Evolutionary conservation across 2,888 invertebrate species (phyloP).

Genomic region (Monopis laevigella): DNA sequence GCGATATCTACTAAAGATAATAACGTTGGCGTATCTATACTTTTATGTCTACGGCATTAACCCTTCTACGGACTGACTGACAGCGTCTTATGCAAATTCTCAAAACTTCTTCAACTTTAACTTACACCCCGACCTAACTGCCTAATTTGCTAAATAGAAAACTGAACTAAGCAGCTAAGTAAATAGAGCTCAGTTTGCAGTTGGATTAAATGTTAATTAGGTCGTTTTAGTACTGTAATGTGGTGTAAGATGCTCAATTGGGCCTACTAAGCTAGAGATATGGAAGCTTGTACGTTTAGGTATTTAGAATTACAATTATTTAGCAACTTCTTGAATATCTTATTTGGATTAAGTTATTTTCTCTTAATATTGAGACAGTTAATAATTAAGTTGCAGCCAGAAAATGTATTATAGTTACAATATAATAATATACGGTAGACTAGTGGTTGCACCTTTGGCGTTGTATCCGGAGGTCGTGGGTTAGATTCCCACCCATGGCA

Average conservation of each 20-base stretch:
- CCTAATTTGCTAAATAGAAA: neutral
- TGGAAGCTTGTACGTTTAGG: conserved; percentile 41
- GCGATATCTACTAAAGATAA: no score
- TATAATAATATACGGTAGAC: no score
- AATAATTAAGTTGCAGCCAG: no score
- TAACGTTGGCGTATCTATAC: no score
- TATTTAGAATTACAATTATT: conserved; percentile 13
- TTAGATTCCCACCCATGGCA: no score
- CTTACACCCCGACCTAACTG: neutral
- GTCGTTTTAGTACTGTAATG: conserved; percentile 21
- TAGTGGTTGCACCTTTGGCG: no score
- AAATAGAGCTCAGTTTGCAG: conserved; percentile 17
- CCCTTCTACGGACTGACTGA: conserved; percentile 54
- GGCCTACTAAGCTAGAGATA: conserved; percentile 40
- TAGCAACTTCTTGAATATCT: no score
- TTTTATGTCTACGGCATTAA: conserved; percentile 33
- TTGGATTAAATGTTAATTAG: conserved; percentile 15
- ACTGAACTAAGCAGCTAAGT: neutral
- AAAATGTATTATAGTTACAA: no score
- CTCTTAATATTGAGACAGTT: no score
- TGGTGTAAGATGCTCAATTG: conserved; percentile 55
- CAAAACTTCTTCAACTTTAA: conserved; percentile 31
- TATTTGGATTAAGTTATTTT: no score
- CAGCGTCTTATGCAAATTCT: conserved; percentile 65
- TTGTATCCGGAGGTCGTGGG: no score